phyloP scores from a whole-genome alignment of 2,113 vertebrate species.

The Ascaphus truei region DNA sequence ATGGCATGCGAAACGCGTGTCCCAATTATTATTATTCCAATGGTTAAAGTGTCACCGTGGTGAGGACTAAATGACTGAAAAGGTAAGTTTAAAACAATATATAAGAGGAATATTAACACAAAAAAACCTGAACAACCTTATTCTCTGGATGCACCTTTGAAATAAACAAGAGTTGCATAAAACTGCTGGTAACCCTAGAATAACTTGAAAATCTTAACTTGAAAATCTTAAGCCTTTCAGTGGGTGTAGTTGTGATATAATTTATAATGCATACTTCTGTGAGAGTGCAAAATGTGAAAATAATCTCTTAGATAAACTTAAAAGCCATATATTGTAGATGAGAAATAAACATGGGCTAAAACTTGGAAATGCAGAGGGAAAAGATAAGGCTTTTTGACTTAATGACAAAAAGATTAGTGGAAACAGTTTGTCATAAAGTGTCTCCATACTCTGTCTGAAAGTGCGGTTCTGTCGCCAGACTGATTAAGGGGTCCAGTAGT shows the following conservation, averaged over 20 bases:
- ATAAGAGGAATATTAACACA: no score
- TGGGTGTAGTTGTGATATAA: background rate
- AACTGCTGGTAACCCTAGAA: background rate
- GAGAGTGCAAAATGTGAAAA: background rate
- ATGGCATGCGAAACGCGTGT: no score
- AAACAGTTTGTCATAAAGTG: conserved; percentile 3
- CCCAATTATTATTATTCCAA: no score
- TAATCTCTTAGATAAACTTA: background rate
- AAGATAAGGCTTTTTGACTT: background rate
- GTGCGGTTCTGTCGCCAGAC: background rate
- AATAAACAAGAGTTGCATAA: no score
- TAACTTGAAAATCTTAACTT: background rate
- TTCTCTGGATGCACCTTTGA: no score
- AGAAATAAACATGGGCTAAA: background rate
- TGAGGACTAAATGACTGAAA: no score
- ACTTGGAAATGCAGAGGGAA: background rate
- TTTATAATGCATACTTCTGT: background rate
- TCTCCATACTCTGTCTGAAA: background rate
- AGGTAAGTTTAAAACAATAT: no score
- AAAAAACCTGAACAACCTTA: no score
- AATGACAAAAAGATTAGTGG: background rate
- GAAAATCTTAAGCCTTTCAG: background rate
- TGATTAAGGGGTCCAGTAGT: background rate
- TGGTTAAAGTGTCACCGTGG: no score
- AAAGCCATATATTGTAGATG: background rate